A percentile compares a stretch with the other conserved stretches of the same genome.
Conservation (phyloP, 2,113 vertebrate species). For the Thomomys bottae region DNA sequence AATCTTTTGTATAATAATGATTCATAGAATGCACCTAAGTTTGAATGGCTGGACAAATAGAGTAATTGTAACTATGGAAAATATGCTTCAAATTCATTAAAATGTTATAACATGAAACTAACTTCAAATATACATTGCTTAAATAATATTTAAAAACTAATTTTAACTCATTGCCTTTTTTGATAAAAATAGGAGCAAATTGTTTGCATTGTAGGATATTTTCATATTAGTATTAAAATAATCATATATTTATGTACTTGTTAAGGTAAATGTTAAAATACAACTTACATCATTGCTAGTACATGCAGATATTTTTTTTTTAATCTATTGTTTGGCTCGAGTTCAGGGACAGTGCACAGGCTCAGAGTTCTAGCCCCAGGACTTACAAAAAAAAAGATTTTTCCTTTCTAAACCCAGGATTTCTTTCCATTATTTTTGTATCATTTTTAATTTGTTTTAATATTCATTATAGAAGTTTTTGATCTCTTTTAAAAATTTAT, state of each 20-base stretch:
- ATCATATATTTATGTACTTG: constrained; percentile 35
- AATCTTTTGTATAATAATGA: constrained; percentile 15
- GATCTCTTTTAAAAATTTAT: not conserved
- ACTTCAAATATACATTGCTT: not conserved
- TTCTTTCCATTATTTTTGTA: not conserved
- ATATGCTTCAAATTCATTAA: constrained; percentile 5
- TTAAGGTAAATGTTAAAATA: constrained; percentile 56
- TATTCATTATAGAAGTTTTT: not conserved
- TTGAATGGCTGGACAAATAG: not conserved
- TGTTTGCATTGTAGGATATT: constrained; percentile 44
- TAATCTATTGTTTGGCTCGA: too few relatives aligned
- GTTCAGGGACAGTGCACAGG: too few relatives aligned
- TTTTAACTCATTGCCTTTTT: not conserved
- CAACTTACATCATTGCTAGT: constrained; percentile 26
- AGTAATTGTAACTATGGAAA: not conserved
- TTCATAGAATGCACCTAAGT: not conserved
- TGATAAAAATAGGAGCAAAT: not conserved
- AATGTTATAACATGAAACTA: constrained; percentile 15
- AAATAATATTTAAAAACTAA: constrained; percentile 26
- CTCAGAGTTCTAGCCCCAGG: too few relatives aligned
- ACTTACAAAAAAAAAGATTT: too few relatives aligned
- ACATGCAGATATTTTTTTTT: constrained; percentile 2
- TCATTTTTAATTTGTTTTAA: too few relatives aligned
- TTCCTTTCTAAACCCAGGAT: not conserved
- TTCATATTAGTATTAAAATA: constrained; percentile 31